A percentile compares a stretch with the other conserved stretches of the same genome.
These are phyloP conservation scores for Pithys albifrons DNA, from an alignment of 2,113 vertebrate species.

Conservation along the genomic window DNA sequence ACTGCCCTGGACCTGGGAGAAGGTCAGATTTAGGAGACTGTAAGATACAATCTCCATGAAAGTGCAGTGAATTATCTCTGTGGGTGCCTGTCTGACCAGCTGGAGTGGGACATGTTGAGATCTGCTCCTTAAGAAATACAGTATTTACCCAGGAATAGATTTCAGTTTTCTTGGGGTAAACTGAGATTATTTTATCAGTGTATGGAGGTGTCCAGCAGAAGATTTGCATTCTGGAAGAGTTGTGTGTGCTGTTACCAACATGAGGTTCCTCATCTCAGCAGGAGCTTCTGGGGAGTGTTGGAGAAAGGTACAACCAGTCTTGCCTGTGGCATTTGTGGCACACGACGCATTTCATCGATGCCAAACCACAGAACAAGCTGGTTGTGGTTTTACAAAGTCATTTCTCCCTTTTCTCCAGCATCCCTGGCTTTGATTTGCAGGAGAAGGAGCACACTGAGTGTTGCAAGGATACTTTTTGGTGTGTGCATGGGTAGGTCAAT, in stretches of 20 bases:
- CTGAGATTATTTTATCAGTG: neutral
- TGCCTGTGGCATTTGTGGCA: neutral
- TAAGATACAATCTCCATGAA: neutral
- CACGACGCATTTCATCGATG: neutral
- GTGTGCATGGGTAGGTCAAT: rapidly evolving
- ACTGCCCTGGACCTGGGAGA: constrained; percentile 21
- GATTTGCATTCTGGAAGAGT: neutral
- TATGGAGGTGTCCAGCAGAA: neutral
- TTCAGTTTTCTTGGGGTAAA: neutral
- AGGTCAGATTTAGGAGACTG: neutral
- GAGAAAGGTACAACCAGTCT: neutral
- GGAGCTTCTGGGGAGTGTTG: neutral
- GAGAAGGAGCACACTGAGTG: neutral
- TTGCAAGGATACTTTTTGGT: neutral
- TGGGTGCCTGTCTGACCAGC: neutral
- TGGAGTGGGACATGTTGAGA: neutral
- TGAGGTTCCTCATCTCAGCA: neutral
- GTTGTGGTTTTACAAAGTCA: neutral
- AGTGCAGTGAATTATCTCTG: neutral
- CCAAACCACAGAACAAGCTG: neutral
- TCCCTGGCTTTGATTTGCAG: neutral
- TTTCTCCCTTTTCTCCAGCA: neutral
- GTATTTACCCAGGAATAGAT: neutral
- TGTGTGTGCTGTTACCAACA: neutral
- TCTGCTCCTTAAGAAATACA: neutral